Evolutionary conservation across 2,113 vertebrate species (phyloP).

Genomic region (Megaceryle torquata): DNA sequence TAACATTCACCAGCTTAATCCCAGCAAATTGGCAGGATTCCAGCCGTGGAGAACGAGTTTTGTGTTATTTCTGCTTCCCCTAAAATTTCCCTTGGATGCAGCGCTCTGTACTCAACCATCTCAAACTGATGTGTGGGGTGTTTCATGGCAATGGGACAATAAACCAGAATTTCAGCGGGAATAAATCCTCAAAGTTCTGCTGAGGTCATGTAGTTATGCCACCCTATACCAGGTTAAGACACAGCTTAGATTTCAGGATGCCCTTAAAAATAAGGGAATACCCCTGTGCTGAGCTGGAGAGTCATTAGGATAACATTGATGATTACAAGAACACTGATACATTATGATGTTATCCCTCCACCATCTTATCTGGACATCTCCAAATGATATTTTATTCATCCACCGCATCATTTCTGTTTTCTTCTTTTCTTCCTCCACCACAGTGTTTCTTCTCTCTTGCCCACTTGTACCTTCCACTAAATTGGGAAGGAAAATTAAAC

Average conservation of each 20-base stretch:
- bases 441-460: background rate
- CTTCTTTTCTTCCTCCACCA: background rate
- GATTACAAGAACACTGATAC: background rate
- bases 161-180: background rate
- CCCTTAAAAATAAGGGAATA: background rate
- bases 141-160: background rate
- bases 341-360: background rate
- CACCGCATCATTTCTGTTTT: background rate
- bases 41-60: accelerated
- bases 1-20: background rate
- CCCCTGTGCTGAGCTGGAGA: background rate
- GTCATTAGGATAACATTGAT: background rate
- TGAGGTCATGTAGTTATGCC: background rate
- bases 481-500: background rate
- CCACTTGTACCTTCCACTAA: background rate
- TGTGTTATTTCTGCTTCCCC: background rate
- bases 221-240: background rate
- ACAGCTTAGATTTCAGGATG: background rate
- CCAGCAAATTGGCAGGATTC: background rate
- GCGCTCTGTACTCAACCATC: accelerated
- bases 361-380: background rate
- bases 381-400: background rate
- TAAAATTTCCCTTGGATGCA: background rate
- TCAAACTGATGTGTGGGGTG: accelerated
- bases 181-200: background rate